These are phyloP conservation scores for Hypercompe scribonia DNA, from an alignment of 2,888 invertebrate genomes.

Conservation along the genomic window DNA sequence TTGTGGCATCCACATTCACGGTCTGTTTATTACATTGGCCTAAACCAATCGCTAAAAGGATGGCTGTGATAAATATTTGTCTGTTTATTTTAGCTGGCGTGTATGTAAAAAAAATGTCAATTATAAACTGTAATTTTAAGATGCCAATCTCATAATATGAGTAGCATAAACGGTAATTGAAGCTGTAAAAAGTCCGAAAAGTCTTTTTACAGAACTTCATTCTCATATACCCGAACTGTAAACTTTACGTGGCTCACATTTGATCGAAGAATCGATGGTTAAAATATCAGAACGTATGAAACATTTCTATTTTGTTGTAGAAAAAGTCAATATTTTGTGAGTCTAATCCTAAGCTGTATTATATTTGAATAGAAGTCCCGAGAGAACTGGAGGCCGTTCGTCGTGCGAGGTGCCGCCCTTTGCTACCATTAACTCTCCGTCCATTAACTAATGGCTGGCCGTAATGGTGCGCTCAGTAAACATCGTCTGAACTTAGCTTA, in stretches of 20 bases:
- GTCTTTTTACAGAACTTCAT: no score
- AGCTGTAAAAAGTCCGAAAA: no score
- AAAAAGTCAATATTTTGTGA: constrained; percentile 27
- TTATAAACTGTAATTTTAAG: neutral
- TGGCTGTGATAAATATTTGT: neutral
- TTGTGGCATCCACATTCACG: neutral
- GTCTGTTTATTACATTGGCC: neutral
- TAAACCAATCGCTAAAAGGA: neutral
- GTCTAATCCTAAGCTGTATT: constrained; percentile 45
- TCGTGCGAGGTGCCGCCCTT: constrained; percentile 59
- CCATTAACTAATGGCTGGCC: constrained; percentile 78
- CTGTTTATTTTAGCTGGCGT: neutral
- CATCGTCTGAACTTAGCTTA: constrained; percentile 59
- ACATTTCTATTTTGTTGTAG: neutral
- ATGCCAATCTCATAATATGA: neutral
- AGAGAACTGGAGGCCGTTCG: constrained; percentile 37
- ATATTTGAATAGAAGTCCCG: constrained; percentile 34
- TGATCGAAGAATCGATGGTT: neutral
- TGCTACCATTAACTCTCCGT: constrained; percentile 65
- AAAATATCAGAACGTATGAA: neutral
- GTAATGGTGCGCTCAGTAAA: constrained; percentile 69
- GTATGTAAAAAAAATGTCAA: neutral
- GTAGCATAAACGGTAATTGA: neutral
- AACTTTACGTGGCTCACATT: neutral
- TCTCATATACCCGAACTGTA: neutral